Conservation (phyloP, 2,113 vertebrate species). For the Calyptomena viridis region DNA sequence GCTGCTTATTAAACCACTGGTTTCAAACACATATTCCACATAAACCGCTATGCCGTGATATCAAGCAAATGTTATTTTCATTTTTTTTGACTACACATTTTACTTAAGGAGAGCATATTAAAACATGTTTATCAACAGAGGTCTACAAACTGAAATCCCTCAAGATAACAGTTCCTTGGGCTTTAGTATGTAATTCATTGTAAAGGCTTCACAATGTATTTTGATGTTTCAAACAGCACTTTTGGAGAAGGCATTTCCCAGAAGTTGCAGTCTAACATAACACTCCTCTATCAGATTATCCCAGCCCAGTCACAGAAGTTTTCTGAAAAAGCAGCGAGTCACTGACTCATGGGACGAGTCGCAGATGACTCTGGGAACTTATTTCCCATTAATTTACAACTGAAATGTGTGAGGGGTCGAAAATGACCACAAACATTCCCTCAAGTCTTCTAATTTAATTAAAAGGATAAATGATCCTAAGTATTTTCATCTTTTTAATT, state of each 20-base stretch:
- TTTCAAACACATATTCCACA: neutral
- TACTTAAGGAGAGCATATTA: neutral
- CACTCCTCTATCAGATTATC: neutral
- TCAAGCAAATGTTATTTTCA: neutral
- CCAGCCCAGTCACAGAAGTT: neutral
- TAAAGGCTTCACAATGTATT: neutral
- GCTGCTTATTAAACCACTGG: no score
- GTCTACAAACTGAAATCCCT: neutral
- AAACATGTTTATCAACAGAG: neutral
- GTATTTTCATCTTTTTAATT: constrained; percentile 23
- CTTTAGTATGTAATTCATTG: neutral
- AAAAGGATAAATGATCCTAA: constrained; percentile 8
- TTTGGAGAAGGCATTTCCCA: neutral
- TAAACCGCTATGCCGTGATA: neutral
- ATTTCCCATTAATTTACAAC: constrained; percentile 6
- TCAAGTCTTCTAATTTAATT: constrained; percentile 34
- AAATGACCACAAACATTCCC: constrained; percentile 48
- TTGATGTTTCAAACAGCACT: neutral
- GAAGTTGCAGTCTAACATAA: neutral
- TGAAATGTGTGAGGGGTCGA: neutral
- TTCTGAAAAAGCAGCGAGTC: neutral
- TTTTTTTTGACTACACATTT: neutral
- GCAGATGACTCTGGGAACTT: neutral
- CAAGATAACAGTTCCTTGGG: neutral
- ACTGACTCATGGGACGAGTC: neutral